Conservation (phyloP, 2,888 invertebrate genomes). For the Anthrax anthrax region DNA sequence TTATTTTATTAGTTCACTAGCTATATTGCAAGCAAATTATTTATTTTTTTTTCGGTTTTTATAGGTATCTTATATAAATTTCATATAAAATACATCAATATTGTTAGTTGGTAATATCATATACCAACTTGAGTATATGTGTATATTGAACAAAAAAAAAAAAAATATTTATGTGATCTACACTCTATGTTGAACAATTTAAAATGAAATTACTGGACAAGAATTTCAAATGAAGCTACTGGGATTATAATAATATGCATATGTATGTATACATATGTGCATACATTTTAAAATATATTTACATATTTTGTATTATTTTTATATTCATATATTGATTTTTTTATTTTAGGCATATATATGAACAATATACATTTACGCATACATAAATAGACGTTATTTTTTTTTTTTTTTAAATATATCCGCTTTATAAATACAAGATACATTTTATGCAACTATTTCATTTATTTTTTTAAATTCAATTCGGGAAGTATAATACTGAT, state of each 20-base stretch:
- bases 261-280: too few relatives aligned
- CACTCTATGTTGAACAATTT: not conserved
- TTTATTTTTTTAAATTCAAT: conserved; percentile 2
- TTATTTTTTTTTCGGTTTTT: conserved; percentile 1
- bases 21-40: not conserved
- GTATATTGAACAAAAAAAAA: too few relatives aligned
- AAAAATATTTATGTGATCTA: not conserved
- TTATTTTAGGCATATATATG: not conserved
- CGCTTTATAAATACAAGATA: conserved; percentile 10
- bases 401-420: not conserved
- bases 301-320: too few relatives aligned
- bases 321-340: not conserved
- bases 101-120: too few relatives aligned
- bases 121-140: too few relatives aligned
- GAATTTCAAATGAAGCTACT: not conserved
- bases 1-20: not conserved
- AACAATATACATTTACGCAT: not conserved
- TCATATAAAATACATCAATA: not conserved
- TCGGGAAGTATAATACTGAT: not conserved
- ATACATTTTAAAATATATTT: too few relatives aligned
- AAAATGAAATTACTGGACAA: not conserved
- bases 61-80: too few relatives aligned
- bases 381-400: too few relatives aligned
- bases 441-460: not conserved
- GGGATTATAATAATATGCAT: too few relatives aligned